Evolutionary conservation across 92 coral and sea anemone genomes (phyloP).

Genomic region (Porites cylindrica): DNA sequence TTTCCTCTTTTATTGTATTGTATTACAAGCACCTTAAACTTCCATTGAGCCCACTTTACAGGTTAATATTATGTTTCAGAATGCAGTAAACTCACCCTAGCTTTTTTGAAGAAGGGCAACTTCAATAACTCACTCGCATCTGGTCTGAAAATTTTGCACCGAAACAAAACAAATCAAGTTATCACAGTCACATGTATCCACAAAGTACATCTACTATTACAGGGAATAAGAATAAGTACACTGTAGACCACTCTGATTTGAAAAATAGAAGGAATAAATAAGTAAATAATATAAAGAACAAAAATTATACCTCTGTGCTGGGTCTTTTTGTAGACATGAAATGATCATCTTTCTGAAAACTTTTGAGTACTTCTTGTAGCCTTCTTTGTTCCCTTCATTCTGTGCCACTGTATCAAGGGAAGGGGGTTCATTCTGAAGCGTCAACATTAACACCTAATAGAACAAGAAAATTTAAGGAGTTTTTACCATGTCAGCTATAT

Average conservation of each 20-base stretch:
- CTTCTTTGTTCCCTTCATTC: constrained; percentile 77
- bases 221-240: no score
- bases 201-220: no score
- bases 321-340: constrained; percentile 88
- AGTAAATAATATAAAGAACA: neutral
- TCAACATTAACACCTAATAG: constrained; percentile 90
- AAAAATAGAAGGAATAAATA: no score
- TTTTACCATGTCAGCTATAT: neutral
- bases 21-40: no score
- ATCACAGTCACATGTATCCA: neutral
- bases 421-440: constrained; percentile 98
- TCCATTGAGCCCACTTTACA: no score
- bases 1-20: no score
- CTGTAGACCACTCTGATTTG: no score
- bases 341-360: constrained; percentile 89
- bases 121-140: constrained; percentile 93
- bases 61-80: no score
- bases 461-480: neutral
- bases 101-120: constrained; percentile 93
- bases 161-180: no score
- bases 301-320: constrained; percentile 71
- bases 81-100: constrained; percentile 64
- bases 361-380: constrained; percentile 87
- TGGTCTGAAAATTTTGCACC: constrained; percentile 60
- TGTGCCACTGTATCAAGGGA: constrained; percentile 82